Conservation (phyloP, 2,888 invertebrate species). For the Celastrina argiolus region DNA sequence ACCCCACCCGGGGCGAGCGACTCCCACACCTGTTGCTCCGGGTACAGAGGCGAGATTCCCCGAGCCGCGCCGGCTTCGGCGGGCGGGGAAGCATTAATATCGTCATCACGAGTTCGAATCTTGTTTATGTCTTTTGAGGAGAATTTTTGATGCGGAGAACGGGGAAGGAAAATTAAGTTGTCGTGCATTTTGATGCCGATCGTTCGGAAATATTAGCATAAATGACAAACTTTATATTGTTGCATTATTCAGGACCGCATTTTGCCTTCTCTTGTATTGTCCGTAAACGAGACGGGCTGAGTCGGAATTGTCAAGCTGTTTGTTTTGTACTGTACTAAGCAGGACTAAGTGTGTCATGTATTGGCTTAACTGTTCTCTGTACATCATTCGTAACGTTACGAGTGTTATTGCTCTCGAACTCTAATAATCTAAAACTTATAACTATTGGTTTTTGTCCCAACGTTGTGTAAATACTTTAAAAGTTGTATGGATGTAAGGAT, state of each 20-base stretch:
- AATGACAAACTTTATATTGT: conserved; percentile 13
- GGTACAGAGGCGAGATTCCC: conserved; percentile 7
- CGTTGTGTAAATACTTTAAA: too few species aligned
- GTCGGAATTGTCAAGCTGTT: background rate
- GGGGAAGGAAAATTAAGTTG: conserved; percentile 22
- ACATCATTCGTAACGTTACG: too few species aligned
- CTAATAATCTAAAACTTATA: too few species aligned
- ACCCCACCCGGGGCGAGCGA: background rate
- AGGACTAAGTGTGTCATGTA: too few species aligned
- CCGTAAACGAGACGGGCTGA: background rate
- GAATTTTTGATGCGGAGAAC: conserved; percentile 18
- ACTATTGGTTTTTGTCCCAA: too few species aligned
- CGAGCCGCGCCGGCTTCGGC: background rate
- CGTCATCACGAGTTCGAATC: conserved; percentile 25
- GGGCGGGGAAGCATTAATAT: conserved; percentile 19
- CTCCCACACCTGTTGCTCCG: background rate
- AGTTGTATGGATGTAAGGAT: too few species aligned
- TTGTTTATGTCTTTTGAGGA: conserved; percentile 22
- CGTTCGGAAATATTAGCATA: conserved; percentile 8
- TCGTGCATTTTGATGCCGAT: conserved; percentile 16
- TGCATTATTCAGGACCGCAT: background rate
- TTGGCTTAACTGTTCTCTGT: too few species aligned
- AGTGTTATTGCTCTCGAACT: too few species aligned
- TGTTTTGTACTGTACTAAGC: background rate
- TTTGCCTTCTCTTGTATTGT: background rate